Percentiles rank a stretch among this genome's conserved stretches.
phyloP scores from a whole-genome alignment of 2,888 invertebrate species.

The Cataglyphis albicans region DNA sequence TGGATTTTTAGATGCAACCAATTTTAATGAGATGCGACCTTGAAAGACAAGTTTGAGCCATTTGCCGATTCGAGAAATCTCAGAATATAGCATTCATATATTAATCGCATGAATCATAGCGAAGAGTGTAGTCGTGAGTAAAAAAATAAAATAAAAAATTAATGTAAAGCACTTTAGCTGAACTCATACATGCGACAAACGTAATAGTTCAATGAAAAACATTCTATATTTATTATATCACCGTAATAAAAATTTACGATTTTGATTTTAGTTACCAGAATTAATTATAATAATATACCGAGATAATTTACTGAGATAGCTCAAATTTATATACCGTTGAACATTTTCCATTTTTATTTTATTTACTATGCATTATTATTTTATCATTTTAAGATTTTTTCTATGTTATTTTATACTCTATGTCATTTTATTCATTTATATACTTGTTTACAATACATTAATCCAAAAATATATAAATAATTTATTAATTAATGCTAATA shows the following conservation, averaged over 20 bases:
- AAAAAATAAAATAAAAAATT: conserved; percentile 52
- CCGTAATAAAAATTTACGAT: background rate
- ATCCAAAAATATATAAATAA: background rate
- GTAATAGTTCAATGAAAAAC: background rate
- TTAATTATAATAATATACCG: background rate
- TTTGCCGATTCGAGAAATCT: conserved; percentile 62
- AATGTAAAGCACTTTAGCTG: conserved; percentile 59
- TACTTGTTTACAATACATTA: background rate
- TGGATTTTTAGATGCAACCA: conserved; percentile 2
- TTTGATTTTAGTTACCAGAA: background rate
- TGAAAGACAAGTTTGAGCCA: conserved; percentile 31
- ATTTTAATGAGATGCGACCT: conserved; percentile 27
- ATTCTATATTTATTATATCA: background rate
- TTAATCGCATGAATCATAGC: conserved; percentile 68
- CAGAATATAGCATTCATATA: conserved; percentile 70
- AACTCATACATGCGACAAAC: conserved; percentile 56
- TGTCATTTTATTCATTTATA: background rate
- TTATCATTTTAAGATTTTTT: background rate
- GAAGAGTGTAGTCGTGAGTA: conserved; percentile 62
- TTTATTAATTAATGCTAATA: conserved; percentile 4
- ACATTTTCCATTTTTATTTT: background rate
- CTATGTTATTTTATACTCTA: too few relatives aligned
- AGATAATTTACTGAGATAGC: background rate
- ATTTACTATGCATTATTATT: background rate
- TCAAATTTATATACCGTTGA: background rate